Evolutionary conservation across 2,888 invertebrate species (phyloP), one percentile per base, ranked within the genome.

Genomic region (Buathra laborator): DNA sequence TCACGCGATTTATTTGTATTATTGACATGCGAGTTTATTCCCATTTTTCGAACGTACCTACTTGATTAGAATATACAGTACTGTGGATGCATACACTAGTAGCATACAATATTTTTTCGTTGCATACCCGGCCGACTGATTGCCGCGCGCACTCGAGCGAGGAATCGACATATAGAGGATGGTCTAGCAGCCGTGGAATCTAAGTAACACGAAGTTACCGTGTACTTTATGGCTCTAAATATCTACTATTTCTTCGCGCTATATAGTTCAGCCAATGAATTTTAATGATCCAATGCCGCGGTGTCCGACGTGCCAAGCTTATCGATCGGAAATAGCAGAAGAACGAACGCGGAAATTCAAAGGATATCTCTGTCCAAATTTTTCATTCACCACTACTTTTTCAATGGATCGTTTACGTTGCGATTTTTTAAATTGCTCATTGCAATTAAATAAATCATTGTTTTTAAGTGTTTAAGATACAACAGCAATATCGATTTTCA

Each of bases 211-310:
- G 56, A 56, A 56, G 56, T 56, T 19, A 56, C 56, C 80, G 83
- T 84, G 86, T 86, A 86, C 70, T 88, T 88, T 87, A 87, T 87
- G 81, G 85, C 78, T 78, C 32, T 37, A 51, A 76, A 51, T 79
- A 76, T 62, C 83, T 82, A 84, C 86, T 86, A 87, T 87, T 86
- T 86, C 83, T 83, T 84, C 78, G 78, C 59, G 85, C 68, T 76
- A 56, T 56, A 16, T 32, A 59, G 71, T 80, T 64, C 79, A 62
- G 62, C 79, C 67, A 81, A 81, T 83, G 87, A 88, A 88, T 88
- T 84, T 84, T 86, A 86, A 88, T 87, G 86, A 71, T 83, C 72
- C 86, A 83, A 85, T 84, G 84, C 86, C 75, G 81, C 79, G 80
- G 80, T 56, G 24, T 86, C 85, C 86, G 83, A 87, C 86, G 87